These are phyloP conservation scores for Drosophila hydei DNA, from an alignment of 1,140 invertebrate species.

Conservation along the genomic window DNA sequence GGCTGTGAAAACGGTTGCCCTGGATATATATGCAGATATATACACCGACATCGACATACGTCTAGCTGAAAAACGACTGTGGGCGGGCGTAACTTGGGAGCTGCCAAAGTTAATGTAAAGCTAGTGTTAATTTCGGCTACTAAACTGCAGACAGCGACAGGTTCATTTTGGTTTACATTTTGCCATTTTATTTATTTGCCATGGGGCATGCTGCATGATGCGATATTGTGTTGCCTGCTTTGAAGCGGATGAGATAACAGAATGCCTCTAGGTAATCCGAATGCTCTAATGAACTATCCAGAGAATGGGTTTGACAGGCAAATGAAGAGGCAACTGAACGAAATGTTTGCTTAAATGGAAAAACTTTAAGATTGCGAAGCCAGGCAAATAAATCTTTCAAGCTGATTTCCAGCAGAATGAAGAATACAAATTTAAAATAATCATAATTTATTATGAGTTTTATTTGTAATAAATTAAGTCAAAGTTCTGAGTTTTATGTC, in stretches of 20 bases:
- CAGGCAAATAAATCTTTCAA: too few species aligned
- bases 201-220: not conserved
- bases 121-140: slow-evolving; percentile 61
- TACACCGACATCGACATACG: too few species aligned
- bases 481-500: too few species aligned
- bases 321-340: not conserved
- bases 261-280: not conserved
- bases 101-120: slow-evolving; percentile 35
- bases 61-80: not conserved
- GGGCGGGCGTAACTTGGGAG: slow-evolving; percentile 17
- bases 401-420: too few species aligned
- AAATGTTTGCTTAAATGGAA: too few species aligned
- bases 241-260: slow-evolving; percentile 3
- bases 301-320: not conserved
- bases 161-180: slow-evolving; percentile 60
- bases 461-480: too few species aligned
- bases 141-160: slow-evolving; percentile 57
- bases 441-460: too few species aligned
- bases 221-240: slow-evolving; percentile 5
- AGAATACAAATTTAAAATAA: too few species aligned
- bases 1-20: slow-evolving; percentile 49
- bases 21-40: slow-evolving; percentile 12
- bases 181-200: slow-evolving; percentile 29
- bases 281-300: slow-evolving; percentile 15
- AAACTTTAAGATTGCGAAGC: too few species aligned